Evolutionary conservation across 2,888 invertebrate species (phyloP), one percentile per base, ranked within the genome.

Genomic region (Stenotaenia linearis): DNA sequence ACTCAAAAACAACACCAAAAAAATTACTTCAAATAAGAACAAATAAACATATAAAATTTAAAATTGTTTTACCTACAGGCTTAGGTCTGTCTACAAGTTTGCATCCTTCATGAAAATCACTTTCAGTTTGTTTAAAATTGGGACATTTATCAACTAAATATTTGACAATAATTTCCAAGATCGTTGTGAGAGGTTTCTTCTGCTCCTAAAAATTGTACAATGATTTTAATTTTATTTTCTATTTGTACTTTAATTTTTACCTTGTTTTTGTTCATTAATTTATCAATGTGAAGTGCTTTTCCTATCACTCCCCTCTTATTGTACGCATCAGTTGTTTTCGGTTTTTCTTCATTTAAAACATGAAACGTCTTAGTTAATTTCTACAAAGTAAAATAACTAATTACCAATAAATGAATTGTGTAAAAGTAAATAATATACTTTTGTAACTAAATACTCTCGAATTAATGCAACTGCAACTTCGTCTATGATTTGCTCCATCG

Each of bases 151-250:
- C 79, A 75, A 84, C 45, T 78, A 85, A 83, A 79, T 82, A 81
- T 81, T 84, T 83, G 10, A 84, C 82, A 45, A 86, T 84, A 6
- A 85, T 83, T 83, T 86, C 86, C 37, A 86, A 80, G 84, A 86
- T 85, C 15, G 85, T 82, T 81, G 84, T 82, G n/a, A 84, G 80
- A 1, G 85, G 85, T 4, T 82, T 79, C 1, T 81, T 78, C 77
- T 83, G 83, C 40, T 84, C 84, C 84, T 85, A 25, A 40, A 76
- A 76, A 30, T 30, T 7, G 12, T 15, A 30, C 7, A 1, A 76
- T 76, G 4, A 15, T 18, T 12, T 12, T 9, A 12, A 40, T 2
- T 12, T 40, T 40, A 40, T 45, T 45, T 45, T 18, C 12, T 1
- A 45, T 18, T n/a, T 45, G 3, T 5, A 5, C 15, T n/a, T 45